Evolutionary conservation across 2,797 vertebrate genomes (phyloP).

Genomic region (Tangara arthus): DNA sequence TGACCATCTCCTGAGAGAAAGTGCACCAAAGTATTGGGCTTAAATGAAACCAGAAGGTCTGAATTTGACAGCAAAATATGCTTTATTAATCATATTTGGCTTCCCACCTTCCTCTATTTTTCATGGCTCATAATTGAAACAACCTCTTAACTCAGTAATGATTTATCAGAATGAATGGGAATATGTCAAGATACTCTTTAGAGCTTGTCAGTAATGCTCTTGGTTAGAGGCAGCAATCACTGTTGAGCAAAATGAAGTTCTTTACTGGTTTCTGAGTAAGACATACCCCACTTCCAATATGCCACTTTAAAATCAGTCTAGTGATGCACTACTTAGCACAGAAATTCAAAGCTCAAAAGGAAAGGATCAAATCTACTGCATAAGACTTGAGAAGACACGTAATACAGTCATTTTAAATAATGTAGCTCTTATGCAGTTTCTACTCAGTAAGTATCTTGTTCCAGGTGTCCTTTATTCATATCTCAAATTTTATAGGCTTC

Average conservation of each 20-base stretch:
- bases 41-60: neutral
- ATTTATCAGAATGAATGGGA: neutral
- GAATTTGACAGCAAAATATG: neutral
- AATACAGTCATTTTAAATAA: neutral
- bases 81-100: neutral
- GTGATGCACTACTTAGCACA: neutral
- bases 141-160: constrained; percentile 2
- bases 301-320: neutral
- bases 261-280: neutral
- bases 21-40: neutral
- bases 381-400: neutral
- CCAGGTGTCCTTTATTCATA: constrained; percentile 36
- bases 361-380: neutral
- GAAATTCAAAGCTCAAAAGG: constrained; percentile 10
- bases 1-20: neutral
- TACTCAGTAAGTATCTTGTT: constrained; percentile 21
- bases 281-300: neutral
- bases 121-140: neutral
- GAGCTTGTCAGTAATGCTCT: neutral
- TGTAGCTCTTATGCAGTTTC: neutral
- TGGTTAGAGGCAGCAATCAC: neutral
- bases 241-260: neutral
- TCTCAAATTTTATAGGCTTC: constrained; percentile 31
- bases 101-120: neutral
- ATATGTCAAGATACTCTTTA: neutral